These are phyloP conservation scores for Tenebrosternarchus preto DNA, from an alignment of 2,113 vertebrate genomes.

Conservation along the genomic window DNA sequence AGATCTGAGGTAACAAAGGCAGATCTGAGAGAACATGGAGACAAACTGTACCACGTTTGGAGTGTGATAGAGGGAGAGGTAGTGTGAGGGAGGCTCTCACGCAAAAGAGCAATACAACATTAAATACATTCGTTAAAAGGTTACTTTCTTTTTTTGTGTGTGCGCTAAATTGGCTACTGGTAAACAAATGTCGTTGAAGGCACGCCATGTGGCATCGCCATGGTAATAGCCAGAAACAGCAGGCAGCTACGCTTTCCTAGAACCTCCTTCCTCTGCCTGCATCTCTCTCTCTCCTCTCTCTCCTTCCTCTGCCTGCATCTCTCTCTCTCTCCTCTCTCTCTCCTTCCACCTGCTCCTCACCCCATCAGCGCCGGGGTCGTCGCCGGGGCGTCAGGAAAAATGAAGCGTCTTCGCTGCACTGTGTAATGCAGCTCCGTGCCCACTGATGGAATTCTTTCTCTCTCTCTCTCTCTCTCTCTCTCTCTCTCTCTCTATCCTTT, in stretches of 20 bases:
- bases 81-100: slow-evolving; percentile 2
- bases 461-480: slow-evolving; percentile 28
- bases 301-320: slow-evolving; percentile 49
- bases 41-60: too few species aligned
- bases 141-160: slow-evolving; percentile 20
- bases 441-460: slow-evolving; percentile 51
- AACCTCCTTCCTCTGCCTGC: slow-evolving; percentile 37
- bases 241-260: slow-evolving; percentile 37
- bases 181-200: slow-evolving; percentile 52
- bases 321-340: slow-evolving; percentile 52
- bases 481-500: not conserved
- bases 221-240: slow-evolving; percentile 51
- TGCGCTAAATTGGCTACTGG: slow-evolving; percentile 30
- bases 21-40: slow-evolving; percentile 1
- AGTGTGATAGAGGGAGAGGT: slow-evolving; percentile 31
- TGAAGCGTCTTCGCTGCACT: slow-evolving; percentile 41
- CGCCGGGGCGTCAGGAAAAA: slow-evolving; percentile 58
- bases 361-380: slow-evolving; percentile 54
- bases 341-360: slow-evolving; percentile 62
- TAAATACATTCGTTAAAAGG: slow-evolving; percentile 19
- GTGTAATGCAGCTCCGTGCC: slow-evolving; percentile 46
- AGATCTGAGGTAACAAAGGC: not conserved
- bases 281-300: slow-evolving; percentile 49
- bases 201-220: slow-evolving; percentile 46
- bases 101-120: slow-evolving; percentile 16